Conservation (phyloP, 2,113 vertebrate genomes). For the Crotophaga sulcirostris region DNA sequence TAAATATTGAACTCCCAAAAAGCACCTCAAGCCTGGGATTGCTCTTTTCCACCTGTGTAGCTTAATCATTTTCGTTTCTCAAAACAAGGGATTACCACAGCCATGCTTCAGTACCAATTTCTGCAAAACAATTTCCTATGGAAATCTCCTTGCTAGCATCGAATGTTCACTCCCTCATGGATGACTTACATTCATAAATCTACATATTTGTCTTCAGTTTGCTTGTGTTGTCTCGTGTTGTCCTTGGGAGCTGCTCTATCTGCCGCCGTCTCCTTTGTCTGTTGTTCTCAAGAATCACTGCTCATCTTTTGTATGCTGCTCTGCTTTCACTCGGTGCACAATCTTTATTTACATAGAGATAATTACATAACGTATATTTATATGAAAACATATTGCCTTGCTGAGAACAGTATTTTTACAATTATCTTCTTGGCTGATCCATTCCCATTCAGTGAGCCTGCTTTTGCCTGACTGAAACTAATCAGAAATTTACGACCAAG, state of each 20-base stretch:
- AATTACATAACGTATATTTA: not conserved
- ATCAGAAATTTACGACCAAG: not conserved
- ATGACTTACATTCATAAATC: not conserved
- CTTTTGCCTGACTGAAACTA: not conserved
- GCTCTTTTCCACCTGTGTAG: not conserved
- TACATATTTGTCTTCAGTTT: not conserved
- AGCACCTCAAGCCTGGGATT: not conserved
- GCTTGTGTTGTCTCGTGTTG: not conserved
- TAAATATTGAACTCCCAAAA: not conserved
- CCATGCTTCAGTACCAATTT: not conserved
- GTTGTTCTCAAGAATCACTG: slow-evolving; percentile 27
- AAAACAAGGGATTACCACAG: not conserved
- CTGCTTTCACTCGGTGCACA: not conserved
- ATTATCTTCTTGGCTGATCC: not conserved
- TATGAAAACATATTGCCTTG: not conserved
- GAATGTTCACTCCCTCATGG: not conserved
- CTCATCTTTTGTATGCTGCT: not conserved
- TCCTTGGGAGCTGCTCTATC: slow-evolving; percentile 16
- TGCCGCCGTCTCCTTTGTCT: slow-evolving; percentile 58
- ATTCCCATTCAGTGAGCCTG: not conserved
- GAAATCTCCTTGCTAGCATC: not conserved
- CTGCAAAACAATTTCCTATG: not conserved
- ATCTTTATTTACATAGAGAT: not conserved
- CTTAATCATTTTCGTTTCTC: not conserved
- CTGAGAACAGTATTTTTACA: not conserved